Base-by-base conservation (phyloP, 30 jellyfish, hydroid and myxozoan genomes). In the Rhopilema esculentum region DNA sequence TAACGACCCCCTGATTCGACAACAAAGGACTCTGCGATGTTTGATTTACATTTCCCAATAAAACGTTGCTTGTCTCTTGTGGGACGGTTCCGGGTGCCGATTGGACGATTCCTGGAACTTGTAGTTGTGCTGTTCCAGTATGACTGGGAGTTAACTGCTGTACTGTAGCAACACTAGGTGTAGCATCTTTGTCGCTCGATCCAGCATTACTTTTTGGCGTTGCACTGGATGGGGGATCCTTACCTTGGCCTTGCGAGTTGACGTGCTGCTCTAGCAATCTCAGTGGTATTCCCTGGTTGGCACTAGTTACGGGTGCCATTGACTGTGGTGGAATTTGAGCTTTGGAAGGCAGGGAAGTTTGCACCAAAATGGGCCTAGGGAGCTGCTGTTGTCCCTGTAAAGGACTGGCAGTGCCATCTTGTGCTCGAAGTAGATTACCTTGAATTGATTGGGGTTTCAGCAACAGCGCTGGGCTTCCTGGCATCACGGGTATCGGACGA, bases 251-350 rank as follows among this genome's bases (percentile, higher is more conserved):
- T 84, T 84, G 93, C 2, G 93, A 62, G 63, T 84, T 72, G 27
- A 84, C 93, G 26, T 84, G 93, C 73, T 84, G 80, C 71, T 84
- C 87, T 49, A 84, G 67, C 1, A 84, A 53, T 63, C 71, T 66
- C 1, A 84, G 64, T 1, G 93, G 93, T 67, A 84, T 75, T 29
- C 79, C 74, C 32, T 72, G 78, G 51, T 27, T 19, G 19, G 29
- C 32, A 6, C 27, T 8, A 1, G 40, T 66, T 62, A 72, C 71
- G n/a, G 48, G 88, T 22, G 61, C 79, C 0, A 31, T 26, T 53
- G 86, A 22, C 15, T 73, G 20, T 8, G 74, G 71, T 49, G 25
- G 33, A 16, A 27, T 26, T 15, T 18, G 19, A 9, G 25, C 61
- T 66, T 23, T 30, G 2, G 93, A 27, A 71, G 81, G 23, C 28